Percentiles rank a stretch among this genome's conserved stretches.
Conservation (phyloP, 92 coral and sea anemone genomes). For the Montipora capitata region DNA sequence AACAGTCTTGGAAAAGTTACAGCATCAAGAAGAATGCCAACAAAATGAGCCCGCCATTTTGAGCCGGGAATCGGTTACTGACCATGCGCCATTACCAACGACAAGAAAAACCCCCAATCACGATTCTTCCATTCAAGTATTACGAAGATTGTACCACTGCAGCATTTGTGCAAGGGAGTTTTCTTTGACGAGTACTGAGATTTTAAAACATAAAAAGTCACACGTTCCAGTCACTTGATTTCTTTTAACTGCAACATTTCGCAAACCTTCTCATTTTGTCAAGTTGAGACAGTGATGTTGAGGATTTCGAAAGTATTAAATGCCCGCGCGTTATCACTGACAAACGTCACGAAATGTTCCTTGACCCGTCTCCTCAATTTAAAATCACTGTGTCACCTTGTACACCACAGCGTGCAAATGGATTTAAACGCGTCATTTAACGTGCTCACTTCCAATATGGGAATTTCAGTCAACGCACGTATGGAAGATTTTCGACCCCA, state of each 20-base stretch:
- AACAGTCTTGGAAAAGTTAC: slow-evolving; percentile 91
- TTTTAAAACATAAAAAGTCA: slow-evolving; percentile 86
- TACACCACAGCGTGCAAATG: too few relatives aligned
- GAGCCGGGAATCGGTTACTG: slow-evolving; percentile 8
- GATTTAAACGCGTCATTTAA: too few relatives aligned
- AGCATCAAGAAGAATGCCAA: slow-evolving; percentile 83
- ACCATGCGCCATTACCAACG: slow-evolving; percentile 16
- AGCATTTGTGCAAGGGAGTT: slow-evolving; percentile 79
- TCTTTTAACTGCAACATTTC: not conserved
- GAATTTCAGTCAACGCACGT: too few relatives aligned
- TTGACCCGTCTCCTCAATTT: too few relatives aligned
- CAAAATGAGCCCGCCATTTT: slow-evolving; percentile 8
- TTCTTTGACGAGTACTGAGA: slow-evolving; percentile 92
- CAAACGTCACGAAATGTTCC: too few relatives aligned
- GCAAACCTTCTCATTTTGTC: too few relatives aligned
- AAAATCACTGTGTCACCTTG: too few relatives aligned
- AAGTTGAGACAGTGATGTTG: not conserved
- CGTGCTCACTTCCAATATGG: too few relatives aligned
- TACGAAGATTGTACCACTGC: slow-evolving; percentile 83
- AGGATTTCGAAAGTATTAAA: too few relatives aligned
- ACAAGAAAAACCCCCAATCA: slow-evolving; percentile 5
- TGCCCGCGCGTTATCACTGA: too few relatives aligned
- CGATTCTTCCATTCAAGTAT: slow-evolving; percentile 65
- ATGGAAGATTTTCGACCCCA: too few relatives aligned
- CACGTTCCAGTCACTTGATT: slow-evolving; percentile 32